Percentiles rank a stretch among this genome's conserved stretches.
These are phyloP conservation scores for Drosophila sucinea DNA, from an alignment of 1,140 invertebrate species.

Conservation along the genomic window DNA sequence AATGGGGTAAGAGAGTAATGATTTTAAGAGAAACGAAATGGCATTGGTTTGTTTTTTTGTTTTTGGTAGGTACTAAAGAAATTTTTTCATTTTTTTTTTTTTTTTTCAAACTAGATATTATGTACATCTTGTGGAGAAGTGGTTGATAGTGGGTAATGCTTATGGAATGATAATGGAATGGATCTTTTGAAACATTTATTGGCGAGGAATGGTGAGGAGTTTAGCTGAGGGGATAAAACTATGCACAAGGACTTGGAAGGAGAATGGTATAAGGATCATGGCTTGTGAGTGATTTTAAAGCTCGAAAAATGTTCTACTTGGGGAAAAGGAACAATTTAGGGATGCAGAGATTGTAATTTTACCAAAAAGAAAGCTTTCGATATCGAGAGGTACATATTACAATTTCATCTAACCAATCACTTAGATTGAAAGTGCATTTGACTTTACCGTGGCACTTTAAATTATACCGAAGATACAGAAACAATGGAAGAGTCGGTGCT, in stretches of 20 bases:
- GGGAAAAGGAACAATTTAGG: background rate
- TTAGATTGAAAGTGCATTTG: too few relatives aligned
- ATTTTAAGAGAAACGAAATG: conserved; percentile 72
- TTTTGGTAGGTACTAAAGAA: conserved; percentile 32
- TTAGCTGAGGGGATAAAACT: background rate
- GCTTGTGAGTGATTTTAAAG: background rate
- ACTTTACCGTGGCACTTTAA: too few relatives aligned
- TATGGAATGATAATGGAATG: background rate
- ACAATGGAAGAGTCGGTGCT: too few relatives aligned
- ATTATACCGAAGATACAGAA: too few relatives aligned
- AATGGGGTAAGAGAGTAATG: conserved; percentile 81
- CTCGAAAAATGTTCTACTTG: background rate
- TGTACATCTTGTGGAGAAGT: conserved; percentile 14
- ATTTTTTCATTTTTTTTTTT: conserved; percentile 10
- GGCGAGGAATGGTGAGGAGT: background rate
- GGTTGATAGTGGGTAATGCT: background rate
- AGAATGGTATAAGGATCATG: background rate
- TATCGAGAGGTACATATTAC: too few relatives aligned
- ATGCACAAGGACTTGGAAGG: background rate
- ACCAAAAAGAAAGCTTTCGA: background rate
- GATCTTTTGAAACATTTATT: background rate
- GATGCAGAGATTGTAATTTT: background rate
- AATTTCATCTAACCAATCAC: too few relatives aligned
- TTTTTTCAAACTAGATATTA: conserved; percentile 20
- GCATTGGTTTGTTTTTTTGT: conserved; percentile 46